Conservation (phyloP, 2,888 invertebrate species). For the Hyles lineata region DNA sequence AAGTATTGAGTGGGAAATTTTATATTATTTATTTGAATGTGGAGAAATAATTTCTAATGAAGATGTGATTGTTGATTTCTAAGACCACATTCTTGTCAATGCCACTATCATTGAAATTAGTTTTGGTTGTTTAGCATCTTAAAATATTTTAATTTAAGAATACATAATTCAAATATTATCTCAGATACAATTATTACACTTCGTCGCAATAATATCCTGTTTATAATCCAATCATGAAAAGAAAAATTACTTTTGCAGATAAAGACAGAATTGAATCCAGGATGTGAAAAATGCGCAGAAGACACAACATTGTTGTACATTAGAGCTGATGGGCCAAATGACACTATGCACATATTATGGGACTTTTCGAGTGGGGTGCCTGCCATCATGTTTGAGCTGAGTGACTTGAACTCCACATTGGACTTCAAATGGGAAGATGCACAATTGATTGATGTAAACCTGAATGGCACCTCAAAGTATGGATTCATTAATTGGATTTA, state of each 20-base stretch:
- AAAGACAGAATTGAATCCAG: conserved; percentile 65
- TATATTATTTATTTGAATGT: too few relatives aligned
- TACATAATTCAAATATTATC: too few relatives aligned
- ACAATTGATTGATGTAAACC: background rate
- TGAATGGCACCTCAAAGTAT: background rate
- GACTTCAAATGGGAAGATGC: conserved; percentile 54
- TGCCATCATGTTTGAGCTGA: conserved; percentile 83
- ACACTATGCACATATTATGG: conserved; percentile 88
- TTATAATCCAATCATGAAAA: too few relatives aligned
- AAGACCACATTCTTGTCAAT: too few relatives aligned
- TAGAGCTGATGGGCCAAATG: conserved; percentile 82
- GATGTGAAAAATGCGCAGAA: conserved; percentile 59
- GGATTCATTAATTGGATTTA: background rate
- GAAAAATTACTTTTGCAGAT: conserved; percentile 55
- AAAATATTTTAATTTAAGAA: too few relatives aligned
- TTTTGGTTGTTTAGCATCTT: too few relatives aligned
- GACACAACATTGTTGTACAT: conserved; percentile 79
- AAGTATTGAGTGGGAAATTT: background rate
- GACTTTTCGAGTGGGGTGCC: conserved; percentile 86
- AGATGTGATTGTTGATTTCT: too few relatives aligned
- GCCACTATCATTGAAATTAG: too few relatives aligned
- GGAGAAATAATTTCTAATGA: too few relatives aligned
- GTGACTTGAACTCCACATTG: conserved; percentile 73
- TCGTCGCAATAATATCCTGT: too few relatives aligned
- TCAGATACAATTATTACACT: too few relatives aligned